Evolutionary conservation across 2,113 vertebrate species (phyloP).

Genomic region (Cyprinodon tularosa): DNA sequence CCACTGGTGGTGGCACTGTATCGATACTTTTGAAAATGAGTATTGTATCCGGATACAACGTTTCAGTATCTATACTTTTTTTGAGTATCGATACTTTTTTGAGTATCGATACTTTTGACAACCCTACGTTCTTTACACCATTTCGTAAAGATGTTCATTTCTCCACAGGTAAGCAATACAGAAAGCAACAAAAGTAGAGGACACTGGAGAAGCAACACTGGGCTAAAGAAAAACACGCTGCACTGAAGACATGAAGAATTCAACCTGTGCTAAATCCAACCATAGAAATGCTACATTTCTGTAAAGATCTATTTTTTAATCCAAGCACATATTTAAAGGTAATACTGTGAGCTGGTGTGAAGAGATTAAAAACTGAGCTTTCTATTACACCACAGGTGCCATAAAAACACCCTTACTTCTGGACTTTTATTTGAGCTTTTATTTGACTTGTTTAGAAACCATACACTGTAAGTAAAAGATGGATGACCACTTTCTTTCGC

Average conservation of each 20-base stretch:
- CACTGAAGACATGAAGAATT: slow-evolving; percentile 52
- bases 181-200: slow-evolving; percentile 62
- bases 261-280: slow-evolving; percentile 63
- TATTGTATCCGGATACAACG: too few relatives aligned
- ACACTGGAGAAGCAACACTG: slow-evolving; percentile 66
- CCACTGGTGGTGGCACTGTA: too few relatives aligned
- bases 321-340: slow-evolving; percentile 90
- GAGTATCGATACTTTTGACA: too few relatives aligned
- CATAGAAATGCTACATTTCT: slow-evolving; percentile 72
- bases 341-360: slow-evolving; percentile 97
- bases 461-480: slow-evolving; percentile 31
- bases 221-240: slow-evolving; percentile 24
- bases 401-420: slow-evolving; percentile 85
- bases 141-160: background rate
- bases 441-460: slow-evolving; percentile 46
- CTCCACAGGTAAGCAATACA: slow-evolving; percentile 64
- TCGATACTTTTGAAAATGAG: too few relatives aligned
- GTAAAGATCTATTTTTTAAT: slow-evolving; percentile 96
- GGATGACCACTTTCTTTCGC: slow-evolving; percentile 28
- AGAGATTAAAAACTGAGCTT: slow-evolving; percentile 91
- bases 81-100: too few relatives aligned
- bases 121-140: too few relatives aligned
- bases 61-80: too few relatives aligned
- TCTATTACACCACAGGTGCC: slow-evolving; percentile 98
- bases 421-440: slow-evolving; percentile 61